Evolutionary conservation across 2,888 invertebrate genomes (phyloP).

Genomic region (Drosophila ezoana): DNA sequence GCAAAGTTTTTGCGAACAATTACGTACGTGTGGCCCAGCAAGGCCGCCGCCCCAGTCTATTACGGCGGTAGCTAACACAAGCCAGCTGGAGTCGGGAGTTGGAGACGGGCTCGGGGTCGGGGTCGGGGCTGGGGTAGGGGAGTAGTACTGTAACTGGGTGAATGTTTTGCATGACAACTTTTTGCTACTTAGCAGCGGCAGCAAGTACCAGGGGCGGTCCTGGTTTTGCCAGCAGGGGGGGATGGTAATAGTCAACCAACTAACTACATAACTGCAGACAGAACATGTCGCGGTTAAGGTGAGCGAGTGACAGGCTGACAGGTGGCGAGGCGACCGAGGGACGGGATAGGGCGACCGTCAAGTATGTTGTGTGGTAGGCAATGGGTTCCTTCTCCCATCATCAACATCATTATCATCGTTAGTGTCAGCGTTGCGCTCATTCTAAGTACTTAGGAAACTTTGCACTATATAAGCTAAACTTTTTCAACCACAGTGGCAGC

Average conservation of each 20-base stretch:
- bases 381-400: constrained; percentile 27
- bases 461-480: constrained; percentile 66
- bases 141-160: constrained; percentile 29
- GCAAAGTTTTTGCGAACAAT: constrained; percentile 75
- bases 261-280: constrained; percentile 67
- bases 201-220: neutral
- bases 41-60: constrained; percentile 19
- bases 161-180: constrained; percentile 61
- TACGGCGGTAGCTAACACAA: neutral
- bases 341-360: neutral
- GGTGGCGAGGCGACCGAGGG: constrained; percentile 10
- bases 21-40: constrained; percentile 69
- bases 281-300: constrained; percentile 75
- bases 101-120: neutral
- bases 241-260: constrained; percentile 51
- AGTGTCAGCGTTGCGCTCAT: constrained; percentile 52
- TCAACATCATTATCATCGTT: constrained; percentile 41
- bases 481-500: constrained; percentile 42
- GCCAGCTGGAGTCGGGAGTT: neutral
- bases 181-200: constrained; percentile 52
- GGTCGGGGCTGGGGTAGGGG: neutral
- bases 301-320: constrained; percentile 71
- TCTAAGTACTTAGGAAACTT: constrained; percentile 71
- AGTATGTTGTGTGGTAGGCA: constrained; percentile 5
- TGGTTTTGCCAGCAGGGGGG: neutral